phyloP scores from a whole-genome alignment of 2,888 invertebrate genomes.

The Ochropleura leucogaster region DNA sequence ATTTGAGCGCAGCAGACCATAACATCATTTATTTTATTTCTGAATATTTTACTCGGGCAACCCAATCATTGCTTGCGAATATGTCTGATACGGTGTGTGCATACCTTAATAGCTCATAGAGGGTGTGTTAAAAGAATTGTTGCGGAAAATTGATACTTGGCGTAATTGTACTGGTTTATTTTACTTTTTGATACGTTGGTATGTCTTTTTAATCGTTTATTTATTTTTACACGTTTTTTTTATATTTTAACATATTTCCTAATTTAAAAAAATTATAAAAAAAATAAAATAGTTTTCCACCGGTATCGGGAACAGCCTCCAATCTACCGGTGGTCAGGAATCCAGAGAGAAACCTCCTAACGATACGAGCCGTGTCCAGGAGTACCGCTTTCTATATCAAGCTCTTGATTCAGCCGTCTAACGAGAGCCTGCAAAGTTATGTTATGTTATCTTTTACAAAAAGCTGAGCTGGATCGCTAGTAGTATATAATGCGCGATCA shows the following conservation, averaged over 20 bases:
- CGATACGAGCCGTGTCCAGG: too few species aligned
- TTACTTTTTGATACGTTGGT: background rate
- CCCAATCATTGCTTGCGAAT: constrained; percentile 42
- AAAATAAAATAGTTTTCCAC: too few species aligned
- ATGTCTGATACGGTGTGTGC: constrained; percentile 34
- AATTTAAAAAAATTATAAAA: too few species aligned
- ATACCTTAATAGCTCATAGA: constrained; percentile 25
- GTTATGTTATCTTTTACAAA: too few species aligned
- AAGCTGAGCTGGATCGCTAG: too few species aligned
- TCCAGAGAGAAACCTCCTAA: too few species aligned
- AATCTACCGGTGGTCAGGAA: too few species aligned
- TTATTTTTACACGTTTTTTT: background rate
- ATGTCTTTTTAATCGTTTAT: background rate
- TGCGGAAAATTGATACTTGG: constrained; percentile 15
- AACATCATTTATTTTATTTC: constrained; percentile 17
- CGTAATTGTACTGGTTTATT: background rate
- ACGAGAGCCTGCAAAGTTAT: background rate
- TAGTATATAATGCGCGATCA: too few species aligned
- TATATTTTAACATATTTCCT: too few species aligned
- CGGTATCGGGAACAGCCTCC: too few species aligned
- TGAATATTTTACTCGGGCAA: constrained; percentile 25
- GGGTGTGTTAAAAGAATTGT: constrained; percentile 26
- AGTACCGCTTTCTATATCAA: too few species aligned
- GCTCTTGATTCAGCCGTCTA: too few species aligned
- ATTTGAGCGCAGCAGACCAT: constrained; percentile 34